Evolutionary conservation across 2,797 vertebrate species (phyloP), one percentile per base, ranked within the genome.

Genomic region (Heliangelus exortis): DNA sequence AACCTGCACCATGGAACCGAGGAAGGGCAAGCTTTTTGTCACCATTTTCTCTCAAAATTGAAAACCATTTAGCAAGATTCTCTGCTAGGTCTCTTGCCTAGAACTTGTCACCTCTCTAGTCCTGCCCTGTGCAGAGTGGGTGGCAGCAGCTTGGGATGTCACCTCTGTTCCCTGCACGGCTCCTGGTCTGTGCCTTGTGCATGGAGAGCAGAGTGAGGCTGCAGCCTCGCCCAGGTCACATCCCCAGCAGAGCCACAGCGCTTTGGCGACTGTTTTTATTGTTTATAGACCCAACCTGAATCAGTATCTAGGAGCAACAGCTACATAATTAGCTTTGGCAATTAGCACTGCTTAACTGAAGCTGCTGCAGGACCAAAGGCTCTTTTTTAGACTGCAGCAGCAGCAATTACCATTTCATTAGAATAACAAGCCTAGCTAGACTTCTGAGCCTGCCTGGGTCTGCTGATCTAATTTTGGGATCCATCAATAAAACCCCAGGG

Each of bases 351-450:
- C 89, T 92, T 93, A 96, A 71, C 85, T 75, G 82, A 78, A 78
- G 89, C 91, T 95, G 84, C 69, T 73, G 80, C 63, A 89, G 76
- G 89, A 96, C 93, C 87, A 90, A 93, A 92, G 78, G 67, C 82
- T 26, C 82, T 72, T 89, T 92, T 95, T 84, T 12, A 73, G 92
- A 45, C 85, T 62, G 76, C 62, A 93, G 59, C 86, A 89, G 87
- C 58, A 69, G 92, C 91, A 95, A 94, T 96, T 95, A 96, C 87
- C 5, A 8, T 95, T 93, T 95, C 91, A 75, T 93, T 93, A 86
- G 84, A 78, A 87, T 82, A 95, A 94, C 87, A 74, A 94, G 87
- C 62, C 72, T 48, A 48, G 76, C 81, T 87, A 87, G 53, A 19
- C 90, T 89, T 34, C 81, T 77, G 83, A 88, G 83, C 83, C 86